Percentiles rank a stretch among this genome's conserved stretches.
These are phyloP conservation scores for Macrosoma leucophasiata DNA, from an alignment of 2,888 invertebrate genomes.

Conservation along the genomic window DNA sequence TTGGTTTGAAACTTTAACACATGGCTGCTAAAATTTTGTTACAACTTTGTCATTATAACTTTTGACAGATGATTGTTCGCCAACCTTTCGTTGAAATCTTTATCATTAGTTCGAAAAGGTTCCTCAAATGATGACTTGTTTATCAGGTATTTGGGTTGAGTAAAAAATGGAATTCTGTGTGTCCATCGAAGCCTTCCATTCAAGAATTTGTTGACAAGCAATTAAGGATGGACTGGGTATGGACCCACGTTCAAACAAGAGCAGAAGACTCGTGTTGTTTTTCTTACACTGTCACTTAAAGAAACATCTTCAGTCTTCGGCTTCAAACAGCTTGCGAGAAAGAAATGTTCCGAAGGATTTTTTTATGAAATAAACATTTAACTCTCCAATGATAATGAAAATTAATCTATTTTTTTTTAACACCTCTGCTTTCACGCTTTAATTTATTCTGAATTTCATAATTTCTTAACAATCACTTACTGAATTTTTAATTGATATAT, in stretches of 20 bases:
- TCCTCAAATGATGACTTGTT: conserved; percentile 49
- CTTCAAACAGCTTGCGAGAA: no score
- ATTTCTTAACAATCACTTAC: no score
- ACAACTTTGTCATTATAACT: conserved; percentile 31
- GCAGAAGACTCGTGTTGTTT: conserved; percentile 33
- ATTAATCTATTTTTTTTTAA: no score
- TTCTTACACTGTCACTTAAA: no score
- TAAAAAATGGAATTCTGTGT: conserved; percentile 55
- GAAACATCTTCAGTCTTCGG: no score
- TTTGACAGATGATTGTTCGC: no score
- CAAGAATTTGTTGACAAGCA: conserved; percentile 68
- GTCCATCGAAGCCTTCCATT: conserved; percentile 54
- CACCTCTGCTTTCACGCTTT: no score
- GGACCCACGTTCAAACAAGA: conserved; percentile 31
- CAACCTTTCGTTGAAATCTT: conserved; percentile 8
- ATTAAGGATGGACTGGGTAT: conserved; percentile 49
- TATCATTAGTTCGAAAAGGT: conserved; percentile 27
- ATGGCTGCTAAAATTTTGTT: conserved; percentile 32
- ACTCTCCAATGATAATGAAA: no score
- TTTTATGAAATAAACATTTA: no score
- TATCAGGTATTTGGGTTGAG: conserved; percentile 48
- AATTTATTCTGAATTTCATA: no score
- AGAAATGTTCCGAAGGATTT: no score
- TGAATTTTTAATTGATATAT: no score
- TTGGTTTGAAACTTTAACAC: conserved; percentile 35